Base-by-base conservation (phyloP, 2,888 invertebrate genomes). In the Laothoe populi region DNA sequence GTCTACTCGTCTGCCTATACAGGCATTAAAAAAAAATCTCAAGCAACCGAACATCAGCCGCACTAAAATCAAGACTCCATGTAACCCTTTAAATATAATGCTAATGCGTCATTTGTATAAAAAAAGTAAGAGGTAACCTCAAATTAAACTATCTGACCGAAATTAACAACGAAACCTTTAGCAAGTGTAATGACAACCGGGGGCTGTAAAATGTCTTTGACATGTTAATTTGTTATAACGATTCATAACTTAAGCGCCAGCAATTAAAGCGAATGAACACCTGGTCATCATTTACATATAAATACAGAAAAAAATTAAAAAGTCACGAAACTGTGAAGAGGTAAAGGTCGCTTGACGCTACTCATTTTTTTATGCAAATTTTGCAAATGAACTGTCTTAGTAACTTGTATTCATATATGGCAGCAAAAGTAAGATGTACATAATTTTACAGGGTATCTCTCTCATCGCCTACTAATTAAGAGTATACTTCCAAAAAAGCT, bases 181-280 rank as follows among this genome's bases (percentile, higher is more conserved):
- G 53, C 16, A 35, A 53, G 35, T 35, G 53, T 19, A 35, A 53
- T 53, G 53, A 35, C 19, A 53, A 53, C 31, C 31, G 31, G 53
- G 7, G 48, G 11, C 10, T 53, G 19, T 53, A 53, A 53, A 53
- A 19, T 35, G 31, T 19, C 53, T 53, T 53, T 53, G 53, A 53
- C 19, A 53, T 53, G 53, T 53, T 53, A 53, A 53, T 35, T 31
- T 48, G 13, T 53, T 8, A 16, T 26, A n/a, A 31, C n/a, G 8
- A 21, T 53, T 53, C 19, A 53, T 53, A 53, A 53, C 53, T 53
- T 35, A 53, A 19, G 49, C 49, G 16, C 10, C 0, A 31, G 49
- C 49, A 31, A 49, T 49, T 49, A 49, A 23, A 46, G 53, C 19
- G 19, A 19, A 53, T 11, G 44, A 8, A 44, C 44, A 44, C 53